Evolutionary conservation across 2,888 invertebrate species (phyloP).

Genomic region (Temnothorax ravouxi): DNA sequence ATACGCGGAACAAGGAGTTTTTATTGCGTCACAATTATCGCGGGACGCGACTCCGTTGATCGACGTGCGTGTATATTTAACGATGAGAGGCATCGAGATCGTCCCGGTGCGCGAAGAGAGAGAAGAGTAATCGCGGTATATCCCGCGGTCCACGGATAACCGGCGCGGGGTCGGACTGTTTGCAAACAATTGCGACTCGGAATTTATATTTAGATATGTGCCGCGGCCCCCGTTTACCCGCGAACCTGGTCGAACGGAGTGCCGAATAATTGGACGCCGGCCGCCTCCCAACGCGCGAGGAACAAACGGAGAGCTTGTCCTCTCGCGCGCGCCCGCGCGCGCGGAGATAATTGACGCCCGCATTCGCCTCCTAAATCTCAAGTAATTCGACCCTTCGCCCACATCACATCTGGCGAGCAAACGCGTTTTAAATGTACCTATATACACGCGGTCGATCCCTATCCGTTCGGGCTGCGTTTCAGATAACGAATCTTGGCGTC

Average conservation of each 20-base stretch:
- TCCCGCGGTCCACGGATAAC: not conserved
- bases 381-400: not conserved
- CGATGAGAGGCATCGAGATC: no score
- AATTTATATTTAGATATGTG: conserved; percentile 64
- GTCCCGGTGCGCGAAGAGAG: no score
- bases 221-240: not conserved
- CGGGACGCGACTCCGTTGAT: not conserved
- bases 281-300: not conserved
- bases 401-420: not conserved
- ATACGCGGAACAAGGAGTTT: not conserved
- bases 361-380: not conserved
- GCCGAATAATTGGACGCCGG: no score
- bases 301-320: no score
- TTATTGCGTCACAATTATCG: conserved; percentile 29
- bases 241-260: not conserved
- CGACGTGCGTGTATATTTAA: not conserved
- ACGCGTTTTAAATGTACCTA: conserved; percentile 2
- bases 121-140: no score
- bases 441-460: not conserved
- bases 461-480: not conserved
- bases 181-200: conserved; percentile 61
- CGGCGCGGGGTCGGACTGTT: conserved; percentile 40
- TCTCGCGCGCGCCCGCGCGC: not conserved
- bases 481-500: conserved; percentile 1
- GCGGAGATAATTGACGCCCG: conserved; percentile 1